Percentiles rank a stretch among this genome's conserved stretches.
Conservation (phyloP, 2,797 vertebrate species). For the Masticophis lateralis region DNA sequence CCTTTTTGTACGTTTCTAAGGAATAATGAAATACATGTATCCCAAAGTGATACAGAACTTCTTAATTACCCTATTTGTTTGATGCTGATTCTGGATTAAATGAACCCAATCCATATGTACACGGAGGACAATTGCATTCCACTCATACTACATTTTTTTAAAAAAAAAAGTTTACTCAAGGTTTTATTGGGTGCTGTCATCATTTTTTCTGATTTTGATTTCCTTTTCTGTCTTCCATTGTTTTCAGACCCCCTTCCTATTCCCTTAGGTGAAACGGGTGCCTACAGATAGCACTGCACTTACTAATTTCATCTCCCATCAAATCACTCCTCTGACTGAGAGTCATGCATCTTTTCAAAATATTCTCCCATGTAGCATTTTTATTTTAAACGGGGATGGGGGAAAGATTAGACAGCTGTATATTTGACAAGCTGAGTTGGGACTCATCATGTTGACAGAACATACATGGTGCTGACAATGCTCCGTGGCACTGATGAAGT, state of each 20-base stretch:
- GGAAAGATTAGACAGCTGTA: neutral
- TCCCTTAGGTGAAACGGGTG: neutral
- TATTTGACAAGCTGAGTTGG: conserved; percentile 11
- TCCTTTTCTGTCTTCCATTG: neutral
- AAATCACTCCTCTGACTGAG: neutral
- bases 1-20: neutral
- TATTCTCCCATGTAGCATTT: conserved; percentile 15
- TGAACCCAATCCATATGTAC: neutral
- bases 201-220: neutral
- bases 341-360: neutral
- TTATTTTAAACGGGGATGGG: neutral
- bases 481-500: neutral
- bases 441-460: conserved; percentile 22
- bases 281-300: neutral
- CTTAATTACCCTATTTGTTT: neutral
- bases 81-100: neutral
- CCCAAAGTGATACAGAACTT: neutral
- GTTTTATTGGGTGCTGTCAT: neutral
- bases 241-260: neutral
- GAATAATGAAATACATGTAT: neutral
- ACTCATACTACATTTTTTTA: neutral
- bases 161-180: neutral
- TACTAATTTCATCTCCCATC: neutral
- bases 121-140: neutral
- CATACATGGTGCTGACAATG: neutral